Percentiles rank a stretch among this genome's conserved stretches.
phyloP scores from a whole-genome alignment of 92 coral and sea anemone species.

The Diadumene lineata region DNA sequence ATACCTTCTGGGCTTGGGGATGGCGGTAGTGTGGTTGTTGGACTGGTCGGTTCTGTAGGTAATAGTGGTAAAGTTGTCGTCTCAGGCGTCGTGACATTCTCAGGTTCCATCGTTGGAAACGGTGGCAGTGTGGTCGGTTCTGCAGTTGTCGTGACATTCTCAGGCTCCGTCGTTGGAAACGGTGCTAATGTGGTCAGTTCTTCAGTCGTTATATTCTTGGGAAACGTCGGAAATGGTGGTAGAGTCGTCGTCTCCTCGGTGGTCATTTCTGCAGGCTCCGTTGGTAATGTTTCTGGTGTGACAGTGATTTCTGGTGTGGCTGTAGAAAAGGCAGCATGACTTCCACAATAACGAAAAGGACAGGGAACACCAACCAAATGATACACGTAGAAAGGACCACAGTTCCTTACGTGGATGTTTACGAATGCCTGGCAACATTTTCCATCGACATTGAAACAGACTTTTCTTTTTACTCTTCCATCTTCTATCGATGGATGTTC shows the following conservation, averaged over 20 bases:
- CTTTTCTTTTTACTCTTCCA: slow-evolving; percentile 30
- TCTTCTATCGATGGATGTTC: slow-evolving; percentile 43
- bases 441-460: slow-evolving; percentile 46
- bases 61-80: not conserved
- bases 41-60: no score
- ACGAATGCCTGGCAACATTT: slow-evolving; percentile 38
- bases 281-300: not conserved
- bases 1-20: no score
- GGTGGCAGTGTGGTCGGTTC: not conserved
- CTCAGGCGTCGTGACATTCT: not conserved
- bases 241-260: not conserved
- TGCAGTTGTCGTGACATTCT: not conserved
- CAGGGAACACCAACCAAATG: slow-evolving; percentile 40
- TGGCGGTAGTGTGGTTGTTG: not conserved
- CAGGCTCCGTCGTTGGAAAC: slow-evolving; percentile 4
- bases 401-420: slow-evolving; percentile 40
- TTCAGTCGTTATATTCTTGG: not conserved
- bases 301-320: not conserved
- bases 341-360: slow-evolving; percentile 46
- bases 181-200: not conserved
- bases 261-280: not conserved
- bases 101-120: slow-evolving; percentile 1
- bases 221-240: not conserved
- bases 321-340: slow-evolving; percentile 6
- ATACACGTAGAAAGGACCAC: slow-evolving; percentile 46